Evolutionary conservation across 2,113 vertebrate genomes (phyloP).

Genomic region (Megalops atlanticus): DNA sequence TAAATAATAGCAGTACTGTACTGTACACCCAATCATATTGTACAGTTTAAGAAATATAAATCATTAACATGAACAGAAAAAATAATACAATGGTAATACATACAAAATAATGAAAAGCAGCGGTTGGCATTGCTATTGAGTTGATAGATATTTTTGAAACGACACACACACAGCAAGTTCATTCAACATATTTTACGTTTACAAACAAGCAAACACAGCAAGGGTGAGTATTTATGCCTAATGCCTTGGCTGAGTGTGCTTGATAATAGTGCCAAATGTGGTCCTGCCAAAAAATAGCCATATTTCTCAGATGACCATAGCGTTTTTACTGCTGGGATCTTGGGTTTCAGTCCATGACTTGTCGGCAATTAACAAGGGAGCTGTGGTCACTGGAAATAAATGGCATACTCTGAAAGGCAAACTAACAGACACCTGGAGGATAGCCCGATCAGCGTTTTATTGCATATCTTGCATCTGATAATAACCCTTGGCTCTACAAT

Average conservation of each 20-base stretch:
- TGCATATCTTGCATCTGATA: conserved; percentile 32
- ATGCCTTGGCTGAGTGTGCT: conserved; percentile 11
- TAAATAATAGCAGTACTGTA: too few relatives aligned
- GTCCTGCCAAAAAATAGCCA: conserved; percentile 40
- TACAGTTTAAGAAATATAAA: too few relatives aligned
- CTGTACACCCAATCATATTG: too few relatives aligned
- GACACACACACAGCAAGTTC: too few relatives aligned
- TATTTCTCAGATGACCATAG: conserved; percentile 57
- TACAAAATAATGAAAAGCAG: too few relatives aligned
- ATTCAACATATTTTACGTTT: neutral
- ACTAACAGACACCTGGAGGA: conserved; percentile 52
- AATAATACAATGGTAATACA: too few relatives aligned
- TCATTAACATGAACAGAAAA: too few relatives aligned
- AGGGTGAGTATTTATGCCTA: neutral
- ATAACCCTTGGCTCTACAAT: neutral
- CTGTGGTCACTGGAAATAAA: conserved; percentile 36
- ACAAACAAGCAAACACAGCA: neutral
- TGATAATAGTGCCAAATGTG: conserved; percentile 44
- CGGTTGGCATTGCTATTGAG: too few relatives aligned
- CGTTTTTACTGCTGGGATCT: conserved; percentile 44
- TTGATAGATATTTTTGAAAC: too few relatives aligned
- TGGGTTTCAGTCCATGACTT: conserved; percentile 55
- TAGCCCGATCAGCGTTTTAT: conserved; percentile 64
- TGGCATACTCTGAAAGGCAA: conserved; percentile 54
- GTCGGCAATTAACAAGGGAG: conserved; percentile 35